Base-by-base conservation (phyloP, 2,888 invertebrate species). In the Scrobipalpa atriplicella region DNA sequence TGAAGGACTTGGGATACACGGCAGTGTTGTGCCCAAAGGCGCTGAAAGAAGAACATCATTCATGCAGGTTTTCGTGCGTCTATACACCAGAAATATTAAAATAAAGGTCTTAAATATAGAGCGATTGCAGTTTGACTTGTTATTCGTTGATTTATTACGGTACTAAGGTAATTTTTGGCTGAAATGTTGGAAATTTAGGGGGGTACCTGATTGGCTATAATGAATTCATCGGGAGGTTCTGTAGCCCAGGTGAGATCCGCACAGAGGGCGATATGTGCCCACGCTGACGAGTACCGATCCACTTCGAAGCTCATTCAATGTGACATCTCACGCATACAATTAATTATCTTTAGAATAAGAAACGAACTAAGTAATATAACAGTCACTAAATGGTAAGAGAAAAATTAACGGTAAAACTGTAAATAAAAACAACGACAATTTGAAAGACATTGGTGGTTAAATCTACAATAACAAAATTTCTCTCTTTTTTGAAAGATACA, bases 251-350 rank as follows among this genome's bases (percentile, higher is more conserved):
- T 92, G 82, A 89, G 86, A 86, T 92, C 91, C 81, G 92, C 92
- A 88, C 91, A 91, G 70, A 91, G 91, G 91, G 91, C 92, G 79
- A 92, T 86, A 77, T 90, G 91, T 82, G 90, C 92, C 92, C 92
- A 92, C 81, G 90, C 85, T 83, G 90, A 87, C 80, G 86, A 84
- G 75, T 85, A 83, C 73, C 88, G 88, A 87, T 91, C 92, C 89
- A 88, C 90, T 78, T 90, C 90, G 91, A 90, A 90, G 91, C 81
- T 92, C 92, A 92, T 92, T 92, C 92, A 92, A 92, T 90, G 92
- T 87, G 86, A 85, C 92, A 92, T 90, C 79, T 83, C 87, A 86
- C 81, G 75, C 87, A 85, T 84, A 86, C 80, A 86, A 86, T 83
- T 86, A 90, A 86, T 85, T 86, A 84, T 84, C 81, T 86, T 85